These are phyloP conservation scores for Ammospiza nelsoni DNA, from an alignment of 2,113 vertebrate genomes.

Conservation along the genomic window DNA sequence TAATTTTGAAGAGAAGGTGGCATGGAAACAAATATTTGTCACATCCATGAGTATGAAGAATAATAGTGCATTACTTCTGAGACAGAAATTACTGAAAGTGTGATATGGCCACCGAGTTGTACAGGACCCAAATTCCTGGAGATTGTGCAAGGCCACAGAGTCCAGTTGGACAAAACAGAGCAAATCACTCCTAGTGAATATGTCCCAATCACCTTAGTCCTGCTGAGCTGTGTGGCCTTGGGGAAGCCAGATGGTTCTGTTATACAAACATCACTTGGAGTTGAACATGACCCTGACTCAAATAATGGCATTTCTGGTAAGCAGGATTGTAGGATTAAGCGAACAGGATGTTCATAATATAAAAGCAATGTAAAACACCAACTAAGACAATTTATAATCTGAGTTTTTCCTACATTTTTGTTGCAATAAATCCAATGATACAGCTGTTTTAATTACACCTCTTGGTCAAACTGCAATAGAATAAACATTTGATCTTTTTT, in stretches of 20 bases:
- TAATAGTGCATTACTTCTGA: background rate
- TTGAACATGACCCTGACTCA: background rate
- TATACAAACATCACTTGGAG: conserved; percentile 1
- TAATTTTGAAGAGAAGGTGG: background rate
- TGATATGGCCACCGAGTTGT: background rate
- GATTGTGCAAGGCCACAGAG: background rate
- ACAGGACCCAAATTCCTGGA: background rate
- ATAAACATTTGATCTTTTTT: background rate
- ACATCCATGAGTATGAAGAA: background rate
- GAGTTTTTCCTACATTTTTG: background rate
- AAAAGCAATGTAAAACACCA: background rate
- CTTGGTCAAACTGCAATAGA: background rate
- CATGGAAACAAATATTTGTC: background rate
- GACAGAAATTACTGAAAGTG: background rate
- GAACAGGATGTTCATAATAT: background rate
- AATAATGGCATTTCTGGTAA: conserved; percentile 36
- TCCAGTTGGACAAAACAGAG: background rate
- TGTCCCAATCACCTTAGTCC: conserved; percentile 23
- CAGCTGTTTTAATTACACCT: conserved; percentile 12
- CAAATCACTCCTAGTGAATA: background rate
- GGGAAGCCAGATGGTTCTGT: conserved; percentile 32
- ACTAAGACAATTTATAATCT: background rate
- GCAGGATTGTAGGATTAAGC: background rate
- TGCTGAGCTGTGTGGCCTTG: background rate
- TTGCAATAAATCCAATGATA: background rate